Base-by-base conservation (phyloP, 2,797 vertebrate species). In the Sternotherus odoratus region DNA sequence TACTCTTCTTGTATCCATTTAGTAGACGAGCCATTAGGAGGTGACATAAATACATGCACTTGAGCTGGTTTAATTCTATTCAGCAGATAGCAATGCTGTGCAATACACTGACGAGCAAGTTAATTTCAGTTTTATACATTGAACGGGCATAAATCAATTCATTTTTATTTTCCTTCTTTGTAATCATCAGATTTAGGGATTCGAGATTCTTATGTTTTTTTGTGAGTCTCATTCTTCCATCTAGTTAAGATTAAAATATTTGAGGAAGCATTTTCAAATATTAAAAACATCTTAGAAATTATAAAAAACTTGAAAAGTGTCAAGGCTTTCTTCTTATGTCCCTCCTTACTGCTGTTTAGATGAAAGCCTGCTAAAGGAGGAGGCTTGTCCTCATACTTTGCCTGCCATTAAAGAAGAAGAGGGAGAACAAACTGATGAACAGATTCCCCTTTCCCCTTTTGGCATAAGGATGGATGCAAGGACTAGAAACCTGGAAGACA, bases 321-420 rank as follows among this genome's bases (percentile, higher is more conserved):
- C 30, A 93, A 69, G 8, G 0, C 10, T 90, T 95, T 91, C 33
- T 53, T 87, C 77, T 72, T 39, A 57, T n/a, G 91, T 24, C 11
- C 4, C 1, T 79, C 87, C 80, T 84, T 49, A 3, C 10, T 96
- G 8, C 33, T 93, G 30, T 54, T 88, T 94, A 96, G 96, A 87
- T 63, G 90, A 39, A 39, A 83, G 51, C 50, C 87, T 53, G 19
- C 84, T 92, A 51, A 78, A 93, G 75, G 87, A 96, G 91, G 93
- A 23, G 6, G 6, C 5, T 84, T 92, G 91, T 56, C 74, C 82
- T 82, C 91, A 89, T 88, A 66, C 53, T 21, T 94, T 96, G 85
- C 91, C 94, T 91, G 53, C 93, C 82, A 89, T 97, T 56, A 82
- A 94, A 84, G 97, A 97, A 88, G 94, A 98, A 50, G 54, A 72